Conservation (phyloP, 2,888 invertebrate species). For the Pristionchus arcanus region DNA sequence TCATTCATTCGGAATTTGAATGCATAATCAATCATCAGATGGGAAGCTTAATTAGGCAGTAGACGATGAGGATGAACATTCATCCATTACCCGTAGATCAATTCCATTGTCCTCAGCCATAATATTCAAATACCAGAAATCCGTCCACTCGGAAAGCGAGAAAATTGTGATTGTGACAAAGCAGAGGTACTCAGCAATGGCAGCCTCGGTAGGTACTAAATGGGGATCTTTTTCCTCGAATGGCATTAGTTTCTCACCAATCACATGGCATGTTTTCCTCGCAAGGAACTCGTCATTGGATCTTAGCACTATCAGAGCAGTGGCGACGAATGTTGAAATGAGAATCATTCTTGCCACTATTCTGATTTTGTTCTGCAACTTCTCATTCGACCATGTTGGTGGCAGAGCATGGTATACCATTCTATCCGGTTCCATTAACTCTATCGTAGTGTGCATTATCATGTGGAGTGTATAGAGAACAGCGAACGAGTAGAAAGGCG, state of each 20-base stretch:
- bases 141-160: constrained; percentile 18
- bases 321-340: not conserved
- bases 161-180: not conserved
- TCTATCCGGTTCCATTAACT: constrained; percentile 20
- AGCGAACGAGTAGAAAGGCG: constrained; percentile 12
- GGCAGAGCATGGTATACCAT: not conserved
- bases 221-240: not conserved
- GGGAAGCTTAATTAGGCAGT: not conserved
- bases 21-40: not conserved
- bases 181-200: constrained; percentile 9
- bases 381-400: no score
- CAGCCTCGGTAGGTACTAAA: not conserved
- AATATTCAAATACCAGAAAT: constrained; percentile 18
- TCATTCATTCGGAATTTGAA: not conserved
- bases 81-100: not conserved
- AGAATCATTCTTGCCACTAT: not conserved
- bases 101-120: constrained; percentile 9
- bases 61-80: not conserved
- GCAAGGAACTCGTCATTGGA: not conserved
- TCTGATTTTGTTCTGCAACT: not conserved
- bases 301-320: not conserved
- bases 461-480: constrained; percentile 5
- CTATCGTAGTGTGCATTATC: not conserved
- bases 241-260: not conserved
- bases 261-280: constrained; percentile 27